phyloP scores from a whole-genome alignment of 2,888 invertebrate species.

The Cephus rjabovi region DNA sequence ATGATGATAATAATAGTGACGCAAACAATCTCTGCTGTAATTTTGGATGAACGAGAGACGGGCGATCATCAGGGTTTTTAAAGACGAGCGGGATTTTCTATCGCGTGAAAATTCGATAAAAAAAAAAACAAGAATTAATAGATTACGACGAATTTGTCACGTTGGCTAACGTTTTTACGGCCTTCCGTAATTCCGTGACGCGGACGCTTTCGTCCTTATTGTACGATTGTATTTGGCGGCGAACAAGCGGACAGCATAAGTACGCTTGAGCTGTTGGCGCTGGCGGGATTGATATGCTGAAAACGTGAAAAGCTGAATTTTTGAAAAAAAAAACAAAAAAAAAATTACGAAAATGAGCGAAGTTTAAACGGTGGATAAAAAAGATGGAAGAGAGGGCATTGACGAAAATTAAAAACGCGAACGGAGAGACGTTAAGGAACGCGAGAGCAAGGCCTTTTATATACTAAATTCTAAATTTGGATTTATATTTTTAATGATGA shows the following conservation, averaged over 20 bases:
- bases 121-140: background rate
- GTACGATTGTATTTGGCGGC: too few relatives aligned
- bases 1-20: slow-evolving; percentile 2
- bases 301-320: background rate
- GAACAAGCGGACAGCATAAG: background rate
- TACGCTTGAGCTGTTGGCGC: background rate
- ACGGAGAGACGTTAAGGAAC: background rate
- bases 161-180: too few relatives aligned
- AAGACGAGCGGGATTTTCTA: too few relatives aligned
- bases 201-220: too few relatives aligned
- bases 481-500: slow-evolving; percentile 34
- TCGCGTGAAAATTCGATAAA: background rate
- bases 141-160: too few relatives aligned
- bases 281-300: too few relatives aligned
- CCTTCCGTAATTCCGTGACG: too few relatives aligned
- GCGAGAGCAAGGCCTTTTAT: slow-evolving; percentile 37
- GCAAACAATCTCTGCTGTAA: slow-evolving; percentile 18
- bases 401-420: background rate
- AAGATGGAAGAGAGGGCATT: background rate
- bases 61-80: background rate
- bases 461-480: slow-evolving; percentile 39
- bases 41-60: slow-evolving; percentile 14
- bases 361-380: too few relatives aligned
- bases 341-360: too few relatives aligned
- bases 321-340: background rate